A percentile compares a stretch with the other conserved stretches of the same genome.
Conservation (phyloP, 2,888 invertebrate genomes). For the Tanaodytes sp. region DNA sequence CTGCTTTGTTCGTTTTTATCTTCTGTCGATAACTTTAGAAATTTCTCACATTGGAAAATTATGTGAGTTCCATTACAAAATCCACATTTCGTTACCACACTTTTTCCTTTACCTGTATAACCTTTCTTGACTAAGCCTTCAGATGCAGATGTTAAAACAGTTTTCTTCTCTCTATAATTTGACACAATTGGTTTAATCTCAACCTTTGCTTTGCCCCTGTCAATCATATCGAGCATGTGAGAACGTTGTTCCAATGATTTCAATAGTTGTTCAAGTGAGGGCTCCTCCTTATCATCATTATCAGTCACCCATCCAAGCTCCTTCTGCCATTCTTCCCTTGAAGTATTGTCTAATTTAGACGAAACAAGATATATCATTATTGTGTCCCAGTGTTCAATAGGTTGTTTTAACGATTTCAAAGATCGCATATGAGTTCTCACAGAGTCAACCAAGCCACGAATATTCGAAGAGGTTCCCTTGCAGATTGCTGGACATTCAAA, state of each 20-base stretch:
- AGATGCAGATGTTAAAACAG: too few relatives aligned
- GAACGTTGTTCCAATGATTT: constrained; percentile 12
- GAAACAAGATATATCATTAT: constrained; percentile 4
- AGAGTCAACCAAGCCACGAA: constrained; percentile 4
- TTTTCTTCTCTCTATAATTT: too few relatives aligned
- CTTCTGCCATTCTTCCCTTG: constrained; percentile 8
- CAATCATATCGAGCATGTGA: constrained; percentile 9
- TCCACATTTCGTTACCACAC: neutral
- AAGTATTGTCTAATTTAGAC: neutral
- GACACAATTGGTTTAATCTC: too few relatives aligned
- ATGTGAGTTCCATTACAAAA: constrained; percentile 1
- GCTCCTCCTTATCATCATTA: too few relatives aligned
- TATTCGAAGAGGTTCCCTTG: neutral
- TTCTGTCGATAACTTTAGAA: constrained; percentile 1
- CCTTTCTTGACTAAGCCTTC: too few relatives aligned
- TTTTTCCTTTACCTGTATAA: too few relatives aligned
- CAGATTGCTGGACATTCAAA: constrained; percentile 3
- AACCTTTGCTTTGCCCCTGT: neutral
- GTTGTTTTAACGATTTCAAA: too few relatives aligned
- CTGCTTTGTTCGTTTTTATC: neutral
- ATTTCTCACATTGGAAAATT: constrained; percentile 1
- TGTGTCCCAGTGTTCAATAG: constrained; percentile 11
- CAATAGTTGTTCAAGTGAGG: constrained; percentile 5
- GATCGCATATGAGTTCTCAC: constrained; percentile 7
- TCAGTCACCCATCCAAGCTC: neutral